Percentiles rank a stretch among this genome's conserved stretches.
These are phyloP conservation scores for Onychomys arenicola DNA, from an alignment of 2,797 vertebrate species.

Conservation along the genomic window DNA sequence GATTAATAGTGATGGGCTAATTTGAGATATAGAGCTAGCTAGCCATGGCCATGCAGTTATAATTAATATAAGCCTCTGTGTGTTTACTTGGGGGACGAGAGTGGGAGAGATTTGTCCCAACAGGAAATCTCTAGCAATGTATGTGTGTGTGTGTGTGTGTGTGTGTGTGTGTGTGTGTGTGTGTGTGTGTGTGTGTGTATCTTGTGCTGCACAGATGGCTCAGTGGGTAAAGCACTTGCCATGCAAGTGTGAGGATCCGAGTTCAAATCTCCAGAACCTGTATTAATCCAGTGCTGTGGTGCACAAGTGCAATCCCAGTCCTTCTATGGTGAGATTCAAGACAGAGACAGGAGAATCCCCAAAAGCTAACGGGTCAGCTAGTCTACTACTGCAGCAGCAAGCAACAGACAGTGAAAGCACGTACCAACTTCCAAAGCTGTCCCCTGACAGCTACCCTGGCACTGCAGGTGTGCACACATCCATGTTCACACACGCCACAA, in stretches of 20 bases:
- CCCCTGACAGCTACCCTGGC: not conserved
- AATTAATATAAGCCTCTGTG: too few relatives aligned
- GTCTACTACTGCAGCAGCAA: not conserved
- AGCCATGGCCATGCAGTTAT: too few relatives aligned
- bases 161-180: not conserved
- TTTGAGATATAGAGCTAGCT: too few relatives aligned
- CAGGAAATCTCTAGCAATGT: not conserved
- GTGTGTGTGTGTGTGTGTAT: not conserved
- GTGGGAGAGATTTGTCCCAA: too few relatives aligned
- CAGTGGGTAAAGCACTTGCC: not conserved
- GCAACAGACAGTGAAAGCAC: not conserved
- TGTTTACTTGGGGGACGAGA: too few relatives aligned
- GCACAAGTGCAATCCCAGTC: not conserved
- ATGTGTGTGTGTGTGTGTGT: not conserved
- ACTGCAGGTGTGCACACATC: too few relatives aligned
- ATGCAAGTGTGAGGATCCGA: not conserved
- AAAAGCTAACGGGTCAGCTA: not conserved
- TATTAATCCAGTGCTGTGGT: not conserved
- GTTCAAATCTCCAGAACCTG: not conserved
- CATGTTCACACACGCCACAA: not conserved
- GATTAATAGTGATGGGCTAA: too few relatives aligned
- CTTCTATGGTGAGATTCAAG: not conserved
- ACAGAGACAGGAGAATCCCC: not conserved
- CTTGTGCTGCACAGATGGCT: not conserved
- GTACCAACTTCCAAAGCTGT: not conserved